Evolutionary conservation across 2,113 vertebrate genomes (phyloP).

Genomic region (Sylvia atricapilla): DNA sequence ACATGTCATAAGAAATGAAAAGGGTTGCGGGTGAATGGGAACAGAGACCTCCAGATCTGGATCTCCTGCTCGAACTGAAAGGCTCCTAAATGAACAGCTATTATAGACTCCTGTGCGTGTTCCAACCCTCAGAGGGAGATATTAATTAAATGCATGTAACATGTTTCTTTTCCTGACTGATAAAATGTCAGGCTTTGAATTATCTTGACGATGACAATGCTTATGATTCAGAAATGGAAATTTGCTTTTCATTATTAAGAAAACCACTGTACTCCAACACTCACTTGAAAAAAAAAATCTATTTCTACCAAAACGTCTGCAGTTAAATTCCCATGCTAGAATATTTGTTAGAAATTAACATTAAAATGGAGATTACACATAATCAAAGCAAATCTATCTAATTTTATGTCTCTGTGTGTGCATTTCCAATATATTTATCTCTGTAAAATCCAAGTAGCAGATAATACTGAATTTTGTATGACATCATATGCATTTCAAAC

Average conservation of each 20-base stretch:
- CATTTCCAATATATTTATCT: slow-evolving; percentile 4
- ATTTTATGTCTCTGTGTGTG: background rate
- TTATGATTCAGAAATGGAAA: slow-evolving; percentile 46
- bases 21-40: background rate
- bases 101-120: background rate
- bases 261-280: slow-evolving; percentile 5
- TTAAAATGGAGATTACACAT: slow-evolving; percentile 29
- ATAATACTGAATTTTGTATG: background rate
- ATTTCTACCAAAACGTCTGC: slow-evolving; percentile 4
- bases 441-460: background rate
- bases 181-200: slow-evolving; percentile 47
- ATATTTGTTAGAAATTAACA: slow-evolving; percentile 51
- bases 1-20: background rate
- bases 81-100: background rate
- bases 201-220: background rate
- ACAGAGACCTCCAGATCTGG: background rate
- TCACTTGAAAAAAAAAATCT: slow-evolving; percentile 32
- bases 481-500: slow-evolving; percentile 27
- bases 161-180: slow-evolving; percentile 41
- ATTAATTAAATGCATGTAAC: slow-evolving; percentile 45
- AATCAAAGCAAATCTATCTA: slow-evolving; percentile 37
- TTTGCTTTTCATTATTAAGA: slow-evolving; percentile 51
- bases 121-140: background rate
- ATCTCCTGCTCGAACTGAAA: background rate
- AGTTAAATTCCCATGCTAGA: background rate